Conservation (phyloP, 2,113 vertebrate species). For the Festucalex cinctus region DNA sequence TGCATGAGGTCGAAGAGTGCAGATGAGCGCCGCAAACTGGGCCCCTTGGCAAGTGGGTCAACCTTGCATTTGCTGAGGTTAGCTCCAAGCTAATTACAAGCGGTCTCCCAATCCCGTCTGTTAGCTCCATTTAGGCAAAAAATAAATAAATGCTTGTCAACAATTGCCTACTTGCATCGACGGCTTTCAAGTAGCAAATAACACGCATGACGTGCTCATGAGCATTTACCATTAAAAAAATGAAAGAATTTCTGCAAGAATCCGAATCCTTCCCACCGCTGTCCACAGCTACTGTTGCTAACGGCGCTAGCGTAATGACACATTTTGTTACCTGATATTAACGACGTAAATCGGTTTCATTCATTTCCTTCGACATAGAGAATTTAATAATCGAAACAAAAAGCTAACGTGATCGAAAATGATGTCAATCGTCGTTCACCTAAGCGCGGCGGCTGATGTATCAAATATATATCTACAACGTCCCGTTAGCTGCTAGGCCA, state of each 20-base stretch:
- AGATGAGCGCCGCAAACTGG: slow-evolving; percentile 28
- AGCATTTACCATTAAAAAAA: not conserved
- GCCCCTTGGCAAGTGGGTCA: slow-evolving; percentile 61
- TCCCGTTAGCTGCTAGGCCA: slow-evolving; percentile 49
- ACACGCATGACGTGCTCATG: not conserved
- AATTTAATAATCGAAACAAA: not conserved
- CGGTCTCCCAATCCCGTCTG: not conserved
- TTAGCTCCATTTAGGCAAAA: not conserved
- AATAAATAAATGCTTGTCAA: not conserved
- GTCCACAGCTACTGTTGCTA: slow-evolving; percentile 23
- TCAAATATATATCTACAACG: slow-evolving; percentile 21
- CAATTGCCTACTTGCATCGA: too few relatives aligned
- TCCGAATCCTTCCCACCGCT: not conserved
- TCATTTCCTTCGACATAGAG: not conserved
- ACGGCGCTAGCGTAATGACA: slow-evolving; percentile 25
- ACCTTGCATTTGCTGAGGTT: slow-evolving; percentile 40
- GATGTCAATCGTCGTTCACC: not conserved
- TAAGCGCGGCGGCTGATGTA: slow-evolving; percentile 6
- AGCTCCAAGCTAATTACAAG: slow-evolving; percentile 33
- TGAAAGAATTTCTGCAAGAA: not conserved
- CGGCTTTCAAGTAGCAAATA: not conserved
- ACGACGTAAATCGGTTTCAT: not conserved
- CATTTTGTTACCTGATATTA: slow-evolving; percentile 2
- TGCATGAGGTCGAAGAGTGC: slow-evolving; percentile 15
- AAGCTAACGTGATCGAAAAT: slow-evolving; percentile 9